A percentile compares a stretch with the other conserved stretches of the same genome.
Conservation (phyloP, 2,113 vertebrate genomes). For the Psettodes erumei region DNA sequence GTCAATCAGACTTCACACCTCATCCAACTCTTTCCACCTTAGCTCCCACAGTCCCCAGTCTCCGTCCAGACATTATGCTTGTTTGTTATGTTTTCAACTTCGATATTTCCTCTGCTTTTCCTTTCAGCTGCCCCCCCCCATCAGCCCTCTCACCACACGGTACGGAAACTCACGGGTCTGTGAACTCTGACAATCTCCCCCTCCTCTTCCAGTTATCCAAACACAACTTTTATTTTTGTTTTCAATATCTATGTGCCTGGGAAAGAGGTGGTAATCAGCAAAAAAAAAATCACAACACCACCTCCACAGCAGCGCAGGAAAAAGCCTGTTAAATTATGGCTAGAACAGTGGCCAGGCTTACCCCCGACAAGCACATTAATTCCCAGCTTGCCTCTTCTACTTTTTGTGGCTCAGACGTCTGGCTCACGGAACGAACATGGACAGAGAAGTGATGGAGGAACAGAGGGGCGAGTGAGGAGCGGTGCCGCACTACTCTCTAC, state of each 20-base stretch:
- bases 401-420: constrained; percentile 47
- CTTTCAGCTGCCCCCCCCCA: constrained; percentile 59
- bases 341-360: constrained; percentile 50
- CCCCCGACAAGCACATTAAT: constrained; percentile 64
- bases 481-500: constrained; percentile 53
- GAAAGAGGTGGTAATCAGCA: constrained; percentile 53
- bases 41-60: constrained; percentile 40
- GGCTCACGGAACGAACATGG: constrained; percentile 55
- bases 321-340: constrained; percentile 42
- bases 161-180: constrained; percentile 75
- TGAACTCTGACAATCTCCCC: constrained; percentile 47
- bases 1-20: constrained; percentile 50
- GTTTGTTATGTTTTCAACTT: constrained; percentile 80
- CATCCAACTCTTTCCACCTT: constrained; percentile 39
- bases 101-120: constrained; percentile 80
- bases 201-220: constrained; percentile 64
- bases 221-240: constrained; percentile 65
- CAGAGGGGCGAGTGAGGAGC: constrained; percentile 52
- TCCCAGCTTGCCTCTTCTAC: constrained; percentile 46
- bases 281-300: constrained; percentile 42
- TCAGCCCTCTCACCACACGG: constrained; percentile 31
- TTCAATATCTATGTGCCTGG: constrained; percentile 50
- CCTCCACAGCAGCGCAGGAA: constrained; percentile 11
- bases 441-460: constrained; percentile 55
- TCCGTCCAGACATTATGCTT: constrained; percentile 71